Percentiles rank a stretch among this genome's conserved stretches.
Conservation (phyloP, 2,113 vertebrate species). For the Otocyon megalotis region DNA sequence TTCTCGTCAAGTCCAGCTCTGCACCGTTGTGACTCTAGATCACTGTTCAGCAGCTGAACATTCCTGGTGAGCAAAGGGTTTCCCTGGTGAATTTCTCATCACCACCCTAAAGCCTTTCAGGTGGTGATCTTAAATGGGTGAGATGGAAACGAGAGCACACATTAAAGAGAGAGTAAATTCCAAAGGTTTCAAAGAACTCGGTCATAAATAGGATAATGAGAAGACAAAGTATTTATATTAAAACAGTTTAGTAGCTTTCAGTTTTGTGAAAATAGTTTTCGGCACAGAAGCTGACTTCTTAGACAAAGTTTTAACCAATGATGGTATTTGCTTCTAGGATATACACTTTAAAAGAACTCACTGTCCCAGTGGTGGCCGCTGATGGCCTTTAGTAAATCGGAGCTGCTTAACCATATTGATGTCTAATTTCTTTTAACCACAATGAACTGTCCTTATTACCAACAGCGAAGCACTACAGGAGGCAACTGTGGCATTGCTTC, state of each 20-base stretch:
- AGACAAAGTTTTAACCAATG: constrained; percentile 92
- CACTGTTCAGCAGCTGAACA: constrained; percentile 89
- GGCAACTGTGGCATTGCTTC: constrained; percentile 87
- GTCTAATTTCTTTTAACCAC: constrained; percentile 87
- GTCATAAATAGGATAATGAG: constrained; percentile 89
- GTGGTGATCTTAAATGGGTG: constrained; percentile 84
- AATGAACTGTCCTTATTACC: constrained; percentile 87
- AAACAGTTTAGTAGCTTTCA: constrained; percentile 91
- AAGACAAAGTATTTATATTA: constrained; percentile 93
- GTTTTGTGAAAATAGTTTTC: constrained; percentile 90
- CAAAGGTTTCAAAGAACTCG: constrained; percentile 89
- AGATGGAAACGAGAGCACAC: constrained; percentile 86
- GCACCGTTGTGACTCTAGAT: constrained; percentile 88
- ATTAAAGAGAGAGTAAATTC: constrained; percentile 86
- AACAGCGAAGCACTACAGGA: constrained; percentile 94
- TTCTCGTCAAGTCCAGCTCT: constrained; percentile 87
- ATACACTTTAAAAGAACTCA: constrained; percentile 89
- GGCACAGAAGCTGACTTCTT: constrained; percentile 90
- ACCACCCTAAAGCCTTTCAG: constrained; percentile 80
- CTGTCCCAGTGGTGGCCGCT: constrained; percentile 85
- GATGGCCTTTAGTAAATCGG: constrained; percentile 88
- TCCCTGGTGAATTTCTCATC: constrained; percentile 84
- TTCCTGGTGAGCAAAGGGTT: constrained; percentile 90
- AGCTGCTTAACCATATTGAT: constrained; percentile 92
- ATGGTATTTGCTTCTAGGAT: constrained; percentile 91